phyloP scores from a whole-genome alignment of 2,888 invertebrate species.

The Tachina lurida region DNA sequence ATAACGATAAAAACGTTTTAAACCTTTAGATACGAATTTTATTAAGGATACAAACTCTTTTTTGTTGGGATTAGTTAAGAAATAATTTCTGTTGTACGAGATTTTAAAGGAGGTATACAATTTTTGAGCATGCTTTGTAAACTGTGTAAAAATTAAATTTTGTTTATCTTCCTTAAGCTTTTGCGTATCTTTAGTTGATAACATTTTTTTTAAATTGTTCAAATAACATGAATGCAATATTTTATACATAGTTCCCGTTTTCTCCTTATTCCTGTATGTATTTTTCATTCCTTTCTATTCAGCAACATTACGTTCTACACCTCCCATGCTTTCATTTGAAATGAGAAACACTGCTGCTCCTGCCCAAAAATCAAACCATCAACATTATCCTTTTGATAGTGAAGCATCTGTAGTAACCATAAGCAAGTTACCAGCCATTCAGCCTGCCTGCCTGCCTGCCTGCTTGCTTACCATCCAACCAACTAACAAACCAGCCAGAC shows the following conservation, averaged over 20 bases:
- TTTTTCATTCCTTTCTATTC: constrained; percentile 27
- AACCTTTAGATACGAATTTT: no score
- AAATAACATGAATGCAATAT: constrained; percentile 31
- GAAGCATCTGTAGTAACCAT: constrained; percentile 13
- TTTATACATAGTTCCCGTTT: constrained; percentile 1
- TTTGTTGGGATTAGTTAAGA: no score
- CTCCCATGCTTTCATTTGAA: constrained; percentile 57
- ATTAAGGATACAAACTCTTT: no score
- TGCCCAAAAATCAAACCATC: constrained; percentile 45
- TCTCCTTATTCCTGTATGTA: not conserved
- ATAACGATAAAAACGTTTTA: no score
- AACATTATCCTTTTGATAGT: constrained; percentile 42
- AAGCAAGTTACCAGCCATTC: constrained; percentile 43
- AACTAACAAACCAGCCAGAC: constrained; percentile 61
- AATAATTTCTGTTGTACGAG: no score
- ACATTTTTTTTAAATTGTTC: not conserved
- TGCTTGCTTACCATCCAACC: constrained; percentile 8
- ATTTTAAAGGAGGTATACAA: no score
- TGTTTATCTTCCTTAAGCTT: not conserved
- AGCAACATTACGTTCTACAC: constrained; percentile 25
- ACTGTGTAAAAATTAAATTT: not conserved
- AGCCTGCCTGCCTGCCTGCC: constrained; percentile 9
- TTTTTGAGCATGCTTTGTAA: not conserved
- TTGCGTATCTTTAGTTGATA: not conserved
- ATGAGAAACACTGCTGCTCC: constrained; percentile 28